Evolutionary conservation across 2,888 invertebrate species (phyloP), one percentile per base, ranked within the genome.

Genomic region (Drosophila suboccidentalis): DNA sequence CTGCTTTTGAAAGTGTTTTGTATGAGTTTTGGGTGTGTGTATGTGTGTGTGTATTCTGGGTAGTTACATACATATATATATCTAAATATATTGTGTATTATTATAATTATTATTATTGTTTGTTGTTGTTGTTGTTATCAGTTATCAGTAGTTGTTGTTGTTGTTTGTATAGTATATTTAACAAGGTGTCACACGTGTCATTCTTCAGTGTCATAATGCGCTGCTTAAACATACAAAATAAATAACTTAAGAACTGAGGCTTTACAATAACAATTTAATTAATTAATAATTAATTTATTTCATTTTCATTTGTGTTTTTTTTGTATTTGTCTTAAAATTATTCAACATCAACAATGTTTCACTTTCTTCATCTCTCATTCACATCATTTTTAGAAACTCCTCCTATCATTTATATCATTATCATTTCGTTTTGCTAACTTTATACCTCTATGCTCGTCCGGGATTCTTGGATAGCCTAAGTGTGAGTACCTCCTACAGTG

Each of bases 201-300:
- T 75, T 62, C 54, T 63, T 63, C 69, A 73, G 60, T 74, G 83
- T 83, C 78, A 78, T 82, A 78, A 78, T 73, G 75, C 87, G 82
- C 87, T 87, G 84, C 87, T 85, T 85, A 85, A 82, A 82, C 62
- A 71, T 85, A 85, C 78, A 85, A 83, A 83, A 85, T 85, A 85
- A 87, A 85, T 85, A 85, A 87, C 84, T 85, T 85, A 85, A 78
- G 82, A 85, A 82, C 84, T 84, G 75, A 85, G 80, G 74, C 75
- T 85, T 86, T 80, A 84, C 87, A 87, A 80, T 84, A 84, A 84
- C 84, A 84, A 84, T 87, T 87, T 77, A 69, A 86, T 86, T 83
- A 83, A 58, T 58, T 58, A 34, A 47, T 58, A 34, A 58, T 58
- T 58, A 15, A 57, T 43, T 54, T 75, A 67, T 75, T 59, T 41